Conservation (phyloP, 1,140 invertebrate species). For the Meloidogyne chitwoodi region DNA sequence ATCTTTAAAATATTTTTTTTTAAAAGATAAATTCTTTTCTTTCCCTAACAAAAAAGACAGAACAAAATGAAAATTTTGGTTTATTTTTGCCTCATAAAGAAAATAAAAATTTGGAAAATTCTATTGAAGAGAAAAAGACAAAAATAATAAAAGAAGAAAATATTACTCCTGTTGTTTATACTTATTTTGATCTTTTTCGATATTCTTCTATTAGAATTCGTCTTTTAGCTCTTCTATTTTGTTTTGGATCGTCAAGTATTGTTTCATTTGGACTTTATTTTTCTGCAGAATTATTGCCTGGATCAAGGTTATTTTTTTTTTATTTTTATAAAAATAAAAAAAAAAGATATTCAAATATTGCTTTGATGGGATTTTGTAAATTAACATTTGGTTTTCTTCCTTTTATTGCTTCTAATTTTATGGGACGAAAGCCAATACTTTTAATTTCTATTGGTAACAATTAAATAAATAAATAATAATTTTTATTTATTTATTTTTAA, state of each 20-base stretch:
- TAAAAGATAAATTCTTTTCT: neutral
- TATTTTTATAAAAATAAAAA: neutral
- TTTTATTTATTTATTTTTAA: neutral
- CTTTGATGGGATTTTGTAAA: constrained; percentile 21
- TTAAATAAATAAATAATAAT: neutral
- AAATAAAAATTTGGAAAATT: neutral
- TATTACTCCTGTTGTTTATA: constrained; percentile 7
- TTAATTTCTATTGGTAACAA: constrained; percentile 21
- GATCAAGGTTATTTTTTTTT: constrained; percentile 36
- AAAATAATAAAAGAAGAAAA: neutral
- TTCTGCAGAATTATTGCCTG: constrained; percentile 47
- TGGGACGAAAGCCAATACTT: constrained; percentile 32
- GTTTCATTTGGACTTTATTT: constrained; percentile 60
- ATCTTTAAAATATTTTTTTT: neutral
- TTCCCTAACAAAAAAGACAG: neutral
- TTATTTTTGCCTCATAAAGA: neutral
- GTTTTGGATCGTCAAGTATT: constrained; percentile 48
- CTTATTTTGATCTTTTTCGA: constrained; percentile 39
- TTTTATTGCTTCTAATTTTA: constrained; percentile 33
- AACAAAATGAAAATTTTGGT: neutral
- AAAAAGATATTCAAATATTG: neutral
- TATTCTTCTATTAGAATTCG: constrained; percentile 28
- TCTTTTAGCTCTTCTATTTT: constrained; percentile 47
- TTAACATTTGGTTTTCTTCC: constrained; percentile 39
- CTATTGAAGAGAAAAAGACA: neutral